Evolutionary conservation across 2,113 vertebrate genomes (phyloP).

Genomic region (Dissostichus mawsoni): DNA sequence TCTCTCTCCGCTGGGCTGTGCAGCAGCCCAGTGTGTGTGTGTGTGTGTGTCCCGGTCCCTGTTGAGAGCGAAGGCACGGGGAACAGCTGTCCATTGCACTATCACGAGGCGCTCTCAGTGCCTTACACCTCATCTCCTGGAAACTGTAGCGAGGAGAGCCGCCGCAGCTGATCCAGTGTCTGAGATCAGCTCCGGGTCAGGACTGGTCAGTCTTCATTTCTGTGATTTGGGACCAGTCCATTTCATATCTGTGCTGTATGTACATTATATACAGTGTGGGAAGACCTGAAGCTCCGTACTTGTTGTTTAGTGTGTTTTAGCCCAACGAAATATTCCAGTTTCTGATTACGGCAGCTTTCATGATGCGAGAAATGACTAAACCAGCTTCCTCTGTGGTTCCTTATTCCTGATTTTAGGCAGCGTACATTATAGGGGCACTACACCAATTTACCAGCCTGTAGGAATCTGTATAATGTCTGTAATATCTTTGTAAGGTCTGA

Average conservation of each 20-base stretch:
- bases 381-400: background rate
- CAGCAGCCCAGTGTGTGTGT: background rate
- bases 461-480: background rate
- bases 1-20: background rate
- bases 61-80: slow-evolving; percentile 21
- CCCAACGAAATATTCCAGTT: background rate
- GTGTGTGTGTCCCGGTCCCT: background rate
- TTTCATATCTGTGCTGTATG: slow-evolving; percentile 29
- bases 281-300: slow-evolving; percentile 13
- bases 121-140: slow-evolving; percentile 67
- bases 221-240: slow-evolving; percentile 41
- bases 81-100: slow-evolving; percentile 57
- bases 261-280: background rate
- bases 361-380: background rate
- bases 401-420: background rate
- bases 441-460: background rate
- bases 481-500: background rate
- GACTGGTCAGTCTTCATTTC: slow-evolving; percentile 8
- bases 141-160: slow-evolving; percentile 31
- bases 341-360: background rate
- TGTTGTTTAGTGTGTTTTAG: slow-evolving; percentile 42
- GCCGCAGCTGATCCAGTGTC: slow-evolving; percentile 18
- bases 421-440: background rate
- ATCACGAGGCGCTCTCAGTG: slow-evolving; percentile 51
- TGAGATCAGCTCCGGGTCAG: slow-evolving; percentile 18